phyloP scores from a whole-genome alignment of 2,797 vertebrate genomes.

The Danio choprae region DNA sequence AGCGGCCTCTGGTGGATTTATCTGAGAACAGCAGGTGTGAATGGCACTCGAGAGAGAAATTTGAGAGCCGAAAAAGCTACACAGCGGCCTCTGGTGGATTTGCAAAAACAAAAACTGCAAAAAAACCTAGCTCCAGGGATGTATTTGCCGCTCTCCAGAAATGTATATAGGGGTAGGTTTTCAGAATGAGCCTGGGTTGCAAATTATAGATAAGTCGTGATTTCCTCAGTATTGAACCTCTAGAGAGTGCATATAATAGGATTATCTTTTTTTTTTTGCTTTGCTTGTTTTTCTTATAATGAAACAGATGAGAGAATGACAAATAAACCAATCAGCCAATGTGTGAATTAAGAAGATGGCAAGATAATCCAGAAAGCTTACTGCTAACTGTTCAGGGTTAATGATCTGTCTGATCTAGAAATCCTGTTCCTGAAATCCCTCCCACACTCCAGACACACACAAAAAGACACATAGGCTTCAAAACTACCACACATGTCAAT shows the following conservation, averaged over 20 bases:
- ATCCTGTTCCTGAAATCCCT: not conserved
- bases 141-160: too few species aligned
- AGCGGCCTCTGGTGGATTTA: too few species aligned
- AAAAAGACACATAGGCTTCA: not conserved
- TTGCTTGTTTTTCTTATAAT: not conserved
- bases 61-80: too few species aligned
- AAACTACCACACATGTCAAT: not conserved
- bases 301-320: not conserved
- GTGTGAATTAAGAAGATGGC: constrained; percentile 31
- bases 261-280: not conserved
- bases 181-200: too few species aligned
- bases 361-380: constrained; percentile 1
- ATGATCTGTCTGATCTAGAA: constrained; percentile 35
- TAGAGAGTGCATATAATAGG: not conserved
- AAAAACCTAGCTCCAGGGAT: too few species aligned
- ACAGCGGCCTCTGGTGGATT: too few species aligned
- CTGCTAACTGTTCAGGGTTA: constrained; percentile 11
- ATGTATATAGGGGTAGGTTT: too few species aligned
- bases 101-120: too few species aligned
- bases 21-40: too few species aligned
- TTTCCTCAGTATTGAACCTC: too few species aligned
- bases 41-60: too few species aligned
- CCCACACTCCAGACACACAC: not conserved
- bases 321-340: constrained; percentile 26
- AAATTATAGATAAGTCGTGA: too few species aligned